A percentile compares a stretch with the other conserved stretches of the same genome.
Evolutionary conservation across 35 echinoderm and acorn worm species (phyloP).

Genomic region (Apostichopus japonicus): DNA sequence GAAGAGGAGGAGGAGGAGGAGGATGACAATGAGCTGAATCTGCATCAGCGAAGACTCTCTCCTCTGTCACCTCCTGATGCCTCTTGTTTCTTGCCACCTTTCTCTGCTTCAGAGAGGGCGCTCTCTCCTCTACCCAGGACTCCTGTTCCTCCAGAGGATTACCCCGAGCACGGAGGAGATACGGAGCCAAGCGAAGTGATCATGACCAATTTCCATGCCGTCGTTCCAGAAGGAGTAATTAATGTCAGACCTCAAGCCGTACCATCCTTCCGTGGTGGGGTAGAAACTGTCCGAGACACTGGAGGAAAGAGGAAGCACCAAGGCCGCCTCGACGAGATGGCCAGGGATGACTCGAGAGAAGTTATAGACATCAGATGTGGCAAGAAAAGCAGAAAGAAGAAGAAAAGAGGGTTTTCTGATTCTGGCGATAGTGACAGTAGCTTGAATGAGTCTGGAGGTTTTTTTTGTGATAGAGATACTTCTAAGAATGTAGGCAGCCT

Average conservation of each 20-base stretch:
- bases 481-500: not conserved
- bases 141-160: constrained; percentile 30
- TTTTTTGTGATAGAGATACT: not conserved
- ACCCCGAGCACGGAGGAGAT: not conserved
- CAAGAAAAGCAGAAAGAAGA: not conserved
- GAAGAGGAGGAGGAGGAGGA: not conserved
- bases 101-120: not conserved
- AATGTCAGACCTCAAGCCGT: not conserved
- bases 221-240: not conserved
- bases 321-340: not conserved
- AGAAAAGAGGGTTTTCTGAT: not conserved
- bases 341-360: not conserved
- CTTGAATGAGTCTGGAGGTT: not conserved
- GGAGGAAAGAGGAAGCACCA: not conserved
- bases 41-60: constrained; percentile 25
- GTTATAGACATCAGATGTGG: not conserved
- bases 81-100: constrained; percentile 31
- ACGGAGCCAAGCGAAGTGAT: not conserved
- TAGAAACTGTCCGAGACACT: not conserved
- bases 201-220: constrained; percentile 10
- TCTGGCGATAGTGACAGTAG: not conserved
- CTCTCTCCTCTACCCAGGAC: constrained; percentile 22
- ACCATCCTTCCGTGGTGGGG: not conserved
- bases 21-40: not conserved
- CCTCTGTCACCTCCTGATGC: constrained; percentile 23